Base-by-base conservation (phyloP, 2,113 vertebrate species). In the Psephotus haematonotus region DNA sequence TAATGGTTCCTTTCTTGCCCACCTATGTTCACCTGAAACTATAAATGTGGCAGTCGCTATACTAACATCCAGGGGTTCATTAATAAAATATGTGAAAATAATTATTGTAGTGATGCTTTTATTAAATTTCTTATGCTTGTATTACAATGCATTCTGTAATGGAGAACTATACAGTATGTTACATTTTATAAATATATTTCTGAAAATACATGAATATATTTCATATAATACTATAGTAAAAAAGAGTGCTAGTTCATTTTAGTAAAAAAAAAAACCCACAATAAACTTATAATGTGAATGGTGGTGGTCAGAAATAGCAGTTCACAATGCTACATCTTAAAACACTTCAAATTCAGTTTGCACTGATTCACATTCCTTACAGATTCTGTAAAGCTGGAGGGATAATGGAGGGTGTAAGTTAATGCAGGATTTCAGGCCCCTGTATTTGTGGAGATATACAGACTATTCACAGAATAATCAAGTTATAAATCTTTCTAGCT, bases 391-490 rank as follows among this genome's bases (percentile, higher is more conserved):
- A 83, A 82, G 25, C 44, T 95, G 70, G n/a, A 72, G 82, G 19
- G 68, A 76, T 88, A 46, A 88, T 17, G 31, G 62, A 93, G 65
- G 43, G 44, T 96, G 64, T 86, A 88, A 71, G 11, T n/a, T 59
- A 86, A 86, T 57, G 65, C 17, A 89, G 22, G n/a, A 41, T 52
- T 89, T 84, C 79, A 81, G 65, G 31, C 31, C 77, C 62, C 57
- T 86, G 47, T 64, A 50, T 89, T 94, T 89, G 53, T 65, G 65
- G 64, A 89, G 47, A 92, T 83, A 87, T 69, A 82, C 23, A 76
- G 70, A 93, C 52, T 97, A 95, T 97, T 97, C 93, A 97, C 77
- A 94, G 96, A 97, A 96, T 96, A 96, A 96, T 94, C 44, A 91
- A 79, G 65, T 92, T 52, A 81, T 35, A 84, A 85, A 79, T 72